Evolutionary conservation across 2,797 vertebrate species (phyloP).

Genomic region (Esox masquinongy): DNA sequence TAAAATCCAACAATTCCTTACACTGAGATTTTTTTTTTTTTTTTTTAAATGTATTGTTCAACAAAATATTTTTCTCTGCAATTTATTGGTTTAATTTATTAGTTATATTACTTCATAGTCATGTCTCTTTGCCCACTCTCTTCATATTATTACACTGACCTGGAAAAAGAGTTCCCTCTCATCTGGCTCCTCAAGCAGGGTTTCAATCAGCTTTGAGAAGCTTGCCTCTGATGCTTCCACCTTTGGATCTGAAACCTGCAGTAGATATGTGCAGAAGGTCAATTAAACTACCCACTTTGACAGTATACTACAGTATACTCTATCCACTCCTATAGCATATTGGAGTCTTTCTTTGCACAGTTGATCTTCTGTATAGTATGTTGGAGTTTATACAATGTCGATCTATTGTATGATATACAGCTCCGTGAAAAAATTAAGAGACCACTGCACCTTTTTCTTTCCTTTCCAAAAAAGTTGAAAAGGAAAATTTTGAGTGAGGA

Average conservation of each 20-base stretch:
- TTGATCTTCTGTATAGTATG: background rate
- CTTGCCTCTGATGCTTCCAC: constrained; percentile 2
- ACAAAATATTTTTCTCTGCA: too few species aligned
- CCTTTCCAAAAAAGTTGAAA: too few species aligned
- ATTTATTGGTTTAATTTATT: too few species aligned
- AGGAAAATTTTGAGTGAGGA: too few species aligned
- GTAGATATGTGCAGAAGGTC: background rate
- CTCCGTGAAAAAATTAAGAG: too few species aligned
- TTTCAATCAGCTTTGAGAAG: constrained; percentile 6
- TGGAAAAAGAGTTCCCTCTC: constrained; percentile 7
- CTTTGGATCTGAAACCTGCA: constrained; percentile 13
- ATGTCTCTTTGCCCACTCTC: background rate
- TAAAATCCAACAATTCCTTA: too few species aligned
- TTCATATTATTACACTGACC: background rate
- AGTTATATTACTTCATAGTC: background rate
- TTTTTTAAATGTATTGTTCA: too few species aligned
- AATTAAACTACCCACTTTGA: background rate
- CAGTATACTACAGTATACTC: background rate
- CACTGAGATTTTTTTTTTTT: too few species aligned
- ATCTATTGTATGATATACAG: background rate
- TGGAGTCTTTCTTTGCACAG: background rate
- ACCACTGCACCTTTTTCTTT: too few species aligned
- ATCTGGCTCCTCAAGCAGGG: background rate
- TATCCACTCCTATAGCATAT: background rate
- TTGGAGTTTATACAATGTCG: background rate